These are phyloP conservation scores for Babyrousa celebensis DNA, from an alignment of 2,797 vertebrate genomes.

Conservation along the genomic window DNA sequence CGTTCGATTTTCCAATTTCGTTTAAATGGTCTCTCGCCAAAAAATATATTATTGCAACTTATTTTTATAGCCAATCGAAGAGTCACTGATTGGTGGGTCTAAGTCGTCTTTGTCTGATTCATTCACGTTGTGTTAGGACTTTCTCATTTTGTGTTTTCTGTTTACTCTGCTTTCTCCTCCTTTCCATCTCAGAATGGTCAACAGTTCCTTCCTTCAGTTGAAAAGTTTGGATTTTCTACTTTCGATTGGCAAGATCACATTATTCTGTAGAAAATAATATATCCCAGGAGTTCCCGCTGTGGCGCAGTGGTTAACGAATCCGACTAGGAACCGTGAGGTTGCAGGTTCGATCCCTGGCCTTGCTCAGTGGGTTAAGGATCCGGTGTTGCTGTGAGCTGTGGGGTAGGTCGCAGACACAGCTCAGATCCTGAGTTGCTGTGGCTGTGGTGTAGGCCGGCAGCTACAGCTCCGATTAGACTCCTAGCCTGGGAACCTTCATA, in stretches of 20 bases:
- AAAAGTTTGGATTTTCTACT: constrained; percentile 52
- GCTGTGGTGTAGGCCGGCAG: no score
- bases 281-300: no score
- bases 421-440: no score
- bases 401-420: no score
- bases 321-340: no score
- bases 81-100: constrained; percentile 23
- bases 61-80: neutral
- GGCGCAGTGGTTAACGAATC: no score
- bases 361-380: no score
- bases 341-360: no score
- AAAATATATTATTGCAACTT: neutral
- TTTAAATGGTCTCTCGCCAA: constrained; percentile 7
- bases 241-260: constrained; percentile 27
- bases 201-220: neutral
- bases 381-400: no score
- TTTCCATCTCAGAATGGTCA: neutral
- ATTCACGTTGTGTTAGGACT: neutral
- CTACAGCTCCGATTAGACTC: no score
- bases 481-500: no score
- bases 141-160: neutral
- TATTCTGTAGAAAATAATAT: constrained; percentile 33
- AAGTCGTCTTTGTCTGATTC: neutral
- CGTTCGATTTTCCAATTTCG: constrained; percentile 40
- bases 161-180: neutral